phyloP scores from a whole-genome alignment of 2,113 vertebrate genomes.

The Thinocorus orbignyianus region DNA sequence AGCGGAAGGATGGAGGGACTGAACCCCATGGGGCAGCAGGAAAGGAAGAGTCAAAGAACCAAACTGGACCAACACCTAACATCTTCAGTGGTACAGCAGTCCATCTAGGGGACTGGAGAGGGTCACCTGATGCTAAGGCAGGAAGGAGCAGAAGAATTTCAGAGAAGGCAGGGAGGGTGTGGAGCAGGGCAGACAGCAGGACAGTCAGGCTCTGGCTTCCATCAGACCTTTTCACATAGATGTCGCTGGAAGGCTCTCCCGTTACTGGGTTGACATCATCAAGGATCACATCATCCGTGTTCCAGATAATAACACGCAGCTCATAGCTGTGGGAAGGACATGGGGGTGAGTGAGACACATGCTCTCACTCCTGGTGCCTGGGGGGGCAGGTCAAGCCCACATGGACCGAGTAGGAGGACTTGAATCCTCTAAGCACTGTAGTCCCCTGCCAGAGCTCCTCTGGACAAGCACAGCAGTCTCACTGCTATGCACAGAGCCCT shows the following conservation, averaged over 20 bases:
- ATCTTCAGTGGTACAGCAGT: neutral
- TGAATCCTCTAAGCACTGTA: neutral
- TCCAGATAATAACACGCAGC: constrained; percentile 93
- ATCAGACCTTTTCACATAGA: constrained; percentile 90
- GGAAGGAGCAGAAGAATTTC: neutral
- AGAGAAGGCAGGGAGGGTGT: neutral
- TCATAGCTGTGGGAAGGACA: constrained; percentile 80
- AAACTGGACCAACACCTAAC: neutral
- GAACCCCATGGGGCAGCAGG: neutral
- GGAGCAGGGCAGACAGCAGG: neutral
- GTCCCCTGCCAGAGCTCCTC: neutral
- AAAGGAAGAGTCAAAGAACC: neutral
- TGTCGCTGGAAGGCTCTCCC: constrained; percentile 88
- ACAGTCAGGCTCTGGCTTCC: neutral
- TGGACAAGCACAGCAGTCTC: neutral
- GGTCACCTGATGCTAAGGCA: neutral
- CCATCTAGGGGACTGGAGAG: neutral
- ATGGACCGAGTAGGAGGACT: neutral
- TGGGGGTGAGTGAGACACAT: neutral
- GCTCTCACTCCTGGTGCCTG: neutral
- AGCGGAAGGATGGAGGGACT: neutral
- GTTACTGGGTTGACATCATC: constrained; percentile 93
- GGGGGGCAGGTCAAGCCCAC: neutral
- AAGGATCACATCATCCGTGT: constrained; percentile 89
- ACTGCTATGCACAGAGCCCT: neutral